Percentiles rank a stretch among this genome's conserved stretches.
phyloP scores from a whole-genome alignment of 2,113 vertebrate species.

The Monopterus albus region DNA sequence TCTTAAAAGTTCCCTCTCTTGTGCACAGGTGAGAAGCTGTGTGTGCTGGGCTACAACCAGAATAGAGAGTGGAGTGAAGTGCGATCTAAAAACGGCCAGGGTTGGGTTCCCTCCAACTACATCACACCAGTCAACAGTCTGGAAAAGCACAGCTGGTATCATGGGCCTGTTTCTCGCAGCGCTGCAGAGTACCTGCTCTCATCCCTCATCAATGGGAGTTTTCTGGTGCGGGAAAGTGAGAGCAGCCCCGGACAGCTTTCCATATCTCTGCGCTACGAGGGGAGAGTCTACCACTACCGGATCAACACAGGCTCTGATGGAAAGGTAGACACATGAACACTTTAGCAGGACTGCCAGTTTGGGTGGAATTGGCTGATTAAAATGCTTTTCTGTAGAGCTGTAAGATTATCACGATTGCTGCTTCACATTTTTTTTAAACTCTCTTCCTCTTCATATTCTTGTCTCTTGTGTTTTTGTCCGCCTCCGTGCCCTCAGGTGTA shows the following conservation, averaged over 20 bases:
- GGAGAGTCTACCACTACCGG: constrained; percentile 98
- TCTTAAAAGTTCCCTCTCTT: neutral
- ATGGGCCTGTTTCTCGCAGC: constrained; percentile 95
- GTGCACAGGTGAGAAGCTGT: constrained; percentile 92
- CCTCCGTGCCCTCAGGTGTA: constrained; percentile 85
- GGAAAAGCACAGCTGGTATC: constrained; percentile 99
- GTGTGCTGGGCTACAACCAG: constrained; percentile 98
- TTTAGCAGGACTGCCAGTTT: neutral
- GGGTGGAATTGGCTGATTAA: too few species aligned
- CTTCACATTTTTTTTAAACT: neutral
- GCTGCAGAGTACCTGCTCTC: constrained; percentile 97
- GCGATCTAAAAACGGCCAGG: constrained; percentile 97
- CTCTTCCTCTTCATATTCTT: neutral
- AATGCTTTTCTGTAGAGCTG: too few species aligned
- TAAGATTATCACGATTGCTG: neutral
- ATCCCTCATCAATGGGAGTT: constrained; percentile 97
- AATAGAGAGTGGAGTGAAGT: constrained; percentile 99
- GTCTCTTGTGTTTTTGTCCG: neutral
- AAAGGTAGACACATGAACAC: constrained; percentile 84
- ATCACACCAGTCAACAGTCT: constrained; percentile 99
- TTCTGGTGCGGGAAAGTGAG: constrained; percentile 97
- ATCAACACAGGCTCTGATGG: constrained; percentile 95
- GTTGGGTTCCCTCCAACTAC: constrained; percentile 99
- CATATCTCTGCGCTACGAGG: constrained; percentile 97
- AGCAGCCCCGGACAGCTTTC: constrained; percentile 98